A percentile compares a stretch with the other conserved stretches of the same genome.
Evolutionary conservation across 2,113 vertebrate species (phyloP).

Genomic region (Austrofundulus limnaeus): DNA sequence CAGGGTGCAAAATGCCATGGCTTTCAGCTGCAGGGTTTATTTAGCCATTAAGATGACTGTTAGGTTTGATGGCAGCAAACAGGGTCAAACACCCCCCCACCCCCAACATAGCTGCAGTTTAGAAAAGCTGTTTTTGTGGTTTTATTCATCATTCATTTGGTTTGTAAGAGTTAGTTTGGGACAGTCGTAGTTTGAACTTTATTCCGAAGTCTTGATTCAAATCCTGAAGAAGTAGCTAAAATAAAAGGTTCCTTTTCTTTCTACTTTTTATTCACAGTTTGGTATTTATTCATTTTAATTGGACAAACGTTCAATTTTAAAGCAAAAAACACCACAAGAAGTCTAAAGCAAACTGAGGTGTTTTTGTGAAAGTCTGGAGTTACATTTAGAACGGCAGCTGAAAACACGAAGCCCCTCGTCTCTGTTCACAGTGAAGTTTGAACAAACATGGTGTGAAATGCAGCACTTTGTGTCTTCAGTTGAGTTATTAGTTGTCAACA

Average conservation of each 20-base stretch:
- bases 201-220: background rate
- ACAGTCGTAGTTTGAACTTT: slow-evolving; percentile 1
- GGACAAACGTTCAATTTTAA: background rate
- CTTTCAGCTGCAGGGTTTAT: slow-evolving; percentile 53
- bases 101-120: no score
- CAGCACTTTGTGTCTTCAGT: slow-evolving; percentile 44
- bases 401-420: slow-evolving; percentile 4
- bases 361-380: background rate
- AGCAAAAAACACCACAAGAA: background rate
- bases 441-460: slow-evolving; percentile 47
- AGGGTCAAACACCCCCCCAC: slow-evolving; percentile 33
- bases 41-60: slow-evolving; percentile 35
- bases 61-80: slow-evolving; percentile 34
- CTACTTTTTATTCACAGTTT: background rate
- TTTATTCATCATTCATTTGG: background rate
- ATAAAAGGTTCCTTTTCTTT: slow-evolving; percentile 5
- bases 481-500: slow-evolving; percentile 9
- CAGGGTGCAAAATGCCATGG: slow-evolving; percentile 42
- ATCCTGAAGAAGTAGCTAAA: background rate
- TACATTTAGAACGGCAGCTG: no score
- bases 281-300: background rate
- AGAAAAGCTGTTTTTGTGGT: background rate
- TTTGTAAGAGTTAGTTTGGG: background rate
- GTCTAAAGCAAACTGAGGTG: background rate
- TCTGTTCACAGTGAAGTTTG: slow-evolving; percentile 23